Conservation (phyloP, 2,113 vertebrate genomes). For the Malurus melanocephalus region DNA sequence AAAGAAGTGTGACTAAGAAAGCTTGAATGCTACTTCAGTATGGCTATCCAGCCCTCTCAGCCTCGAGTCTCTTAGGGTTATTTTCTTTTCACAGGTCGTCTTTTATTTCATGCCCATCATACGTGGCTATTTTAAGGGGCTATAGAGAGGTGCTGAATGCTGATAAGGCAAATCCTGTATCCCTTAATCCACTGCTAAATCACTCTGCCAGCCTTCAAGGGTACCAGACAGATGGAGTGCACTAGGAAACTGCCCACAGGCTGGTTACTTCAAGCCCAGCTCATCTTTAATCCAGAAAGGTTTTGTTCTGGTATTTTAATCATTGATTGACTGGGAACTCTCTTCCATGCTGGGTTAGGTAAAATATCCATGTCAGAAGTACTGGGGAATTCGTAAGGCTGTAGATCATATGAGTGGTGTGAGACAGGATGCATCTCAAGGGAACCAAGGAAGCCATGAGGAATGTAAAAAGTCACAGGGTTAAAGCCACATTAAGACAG, state of each 20-base stretch:
- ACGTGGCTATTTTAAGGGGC: constrained; percentile 43
- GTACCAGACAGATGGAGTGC: constrained; percentile 47
- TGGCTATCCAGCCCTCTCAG: background rate
- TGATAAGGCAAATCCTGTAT: constrained; percentile 61
- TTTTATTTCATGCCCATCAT: constrained; percentile 50
- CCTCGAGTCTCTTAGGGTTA: background rate
- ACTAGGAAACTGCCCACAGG: constrained; percentile 47
- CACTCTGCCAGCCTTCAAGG: constrained; percentile 49
- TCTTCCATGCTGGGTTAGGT: constrained; percentile 79
- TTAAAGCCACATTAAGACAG: constrained; percentile 89
- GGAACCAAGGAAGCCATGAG: constrained; percentile 79
- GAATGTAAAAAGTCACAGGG: constrained; percentile 84
- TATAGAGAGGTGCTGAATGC: constrained; percentile 54
- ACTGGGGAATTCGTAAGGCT: constrained; percentile 79
- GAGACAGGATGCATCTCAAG: constrained; percentile 77
- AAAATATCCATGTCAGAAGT: constrained; percentile 83
- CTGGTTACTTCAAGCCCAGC: constrained; percentile 59
- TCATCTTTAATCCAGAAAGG: constrained; percentile 69
- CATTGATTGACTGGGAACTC: constrained; percentile 78
- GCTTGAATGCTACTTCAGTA: constrained; percentile 23
- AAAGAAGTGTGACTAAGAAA: constrained; percentile 45
- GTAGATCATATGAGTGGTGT: constrained; percentile 78
- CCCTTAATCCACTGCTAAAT: constrained; percentile 59
- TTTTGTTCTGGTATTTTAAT: constrained; percentile 77
- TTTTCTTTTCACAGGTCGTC: constrained; percentile 35